Conservation (phyloP, 1,140 invertebrate genomes). For the Tenebrio molitor region DNA sequence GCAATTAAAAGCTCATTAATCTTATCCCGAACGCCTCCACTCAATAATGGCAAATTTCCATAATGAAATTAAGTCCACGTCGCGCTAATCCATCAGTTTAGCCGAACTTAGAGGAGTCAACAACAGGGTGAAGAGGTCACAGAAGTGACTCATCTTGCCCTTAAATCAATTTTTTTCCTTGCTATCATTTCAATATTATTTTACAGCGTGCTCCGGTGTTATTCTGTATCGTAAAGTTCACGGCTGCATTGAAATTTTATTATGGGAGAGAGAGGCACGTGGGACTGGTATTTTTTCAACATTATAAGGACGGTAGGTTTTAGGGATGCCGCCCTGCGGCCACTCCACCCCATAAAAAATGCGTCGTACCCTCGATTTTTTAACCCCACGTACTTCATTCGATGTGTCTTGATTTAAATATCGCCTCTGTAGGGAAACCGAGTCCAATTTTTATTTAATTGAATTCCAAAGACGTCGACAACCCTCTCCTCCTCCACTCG, state of each 20-base stretch:
- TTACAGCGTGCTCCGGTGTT: constrained; percentile 1
- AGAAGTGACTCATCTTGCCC: constrained; percentile 32
- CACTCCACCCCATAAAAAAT: constrained; percentile 50
- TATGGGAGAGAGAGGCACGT: constrained; percentile 24
- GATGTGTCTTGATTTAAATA: constrained; percentile 58
- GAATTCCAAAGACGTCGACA: constrained; percentile 2
- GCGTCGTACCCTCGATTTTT: constrained; percentile 54
- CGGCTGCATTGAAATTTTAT: constrained; percentile 33
- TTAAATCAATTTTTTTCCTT: constrained; percentile 8
- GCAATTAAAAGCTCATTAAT: constrained; percentile 45
- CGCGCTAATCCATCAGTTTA: constrained; percentile 34
- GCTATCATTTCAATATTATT: constrained; percentile 6
- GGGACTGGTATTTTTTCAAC: constrained; percentile 29
- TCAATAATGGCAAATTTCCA: constrained; percentile 43
- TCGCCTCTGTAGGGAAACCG: background rate
- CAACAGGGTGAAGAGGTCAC: background rate
- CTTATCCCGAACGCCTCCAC: constrained; percentile 12
- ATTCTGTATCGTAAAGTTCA: background rate
- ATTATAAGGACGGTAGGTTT: constrained; percentile 15
- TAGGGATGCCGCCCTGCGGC: constrained; percentile 48
- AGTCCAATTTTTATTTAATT: constrained; percentile 20
- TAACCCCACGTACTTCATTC: constrained; percentile 56
- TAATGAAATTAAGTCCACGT: constrained; percentile 37
- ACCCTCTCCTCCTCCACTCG: background rate
- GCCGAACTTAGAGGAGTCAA: background rate